Percentiles rank a stretch among this genome's conserved stretches.
Evolutionary conservation across 2,797 vertebrate genomes (phyloP).

Genomic region (Alcedo quadribrachys): DNA sequence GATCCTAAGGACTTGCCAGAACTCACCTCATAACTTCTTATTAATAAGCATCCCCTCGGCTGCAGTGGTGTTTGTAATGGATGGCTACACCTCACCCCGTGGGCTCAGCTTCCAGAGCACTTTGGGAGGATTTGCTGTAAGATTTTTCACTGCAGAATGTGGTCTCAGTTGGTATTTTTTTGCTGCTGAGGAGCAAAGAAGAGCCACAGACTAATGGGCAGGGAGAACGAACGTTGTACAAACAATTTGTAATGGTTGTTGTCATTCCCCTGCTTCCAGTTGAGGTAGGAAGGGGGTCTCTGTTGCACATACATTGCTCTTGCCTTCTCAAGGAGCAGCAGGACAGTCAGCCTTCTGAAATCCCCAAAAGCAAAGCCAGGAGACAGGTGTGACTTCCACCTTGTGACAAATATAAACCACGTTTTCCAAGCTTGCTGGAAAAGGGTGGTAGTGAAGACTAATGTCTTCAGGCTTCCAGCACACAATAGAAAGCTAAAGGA

Average conservation of each 20-base stretch:
- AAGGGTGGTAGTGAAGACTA: neutral
- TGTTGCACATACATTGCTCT: neutral
- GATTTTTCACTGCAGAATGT: neutral
- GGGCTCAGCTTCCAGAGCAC: neutral
- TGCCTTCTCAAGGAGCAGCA: neutral
- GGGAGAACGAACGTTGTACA: fast-evolving
- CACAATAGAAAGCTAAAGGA: neutral
- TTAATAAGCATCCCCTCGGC: neutral
- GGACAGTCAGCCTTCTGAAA: neutral
- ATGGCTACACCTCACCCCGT: neutral
- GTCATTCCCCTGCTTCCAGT: neutral
- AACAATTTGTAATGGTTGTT: neutral
- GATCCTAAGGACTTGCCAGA: neutral
- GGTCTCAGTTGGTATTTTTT: neutral
- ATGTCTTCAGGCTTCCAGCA: neutral
- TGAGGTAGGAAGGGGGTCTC: neutral
- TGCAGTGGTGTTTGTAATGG: neutral
- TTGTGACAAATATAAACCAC: neutral
- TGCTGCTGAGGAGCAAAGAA: neutral
- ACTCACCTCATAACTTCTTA: neutral
- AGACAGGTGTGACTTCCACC: neutral
- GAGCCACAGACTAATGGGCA: neutral
- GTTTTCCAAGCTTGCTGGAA: neutral
- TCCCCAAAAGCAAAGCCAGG: neutral
- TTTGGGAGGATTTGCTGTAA: neutral